These are phyloP conservation scores for Ptychochromis oligacanthus DNA, from an alignment of 2,113 vertebrate species.

Conservation along the genomic window DNA sequence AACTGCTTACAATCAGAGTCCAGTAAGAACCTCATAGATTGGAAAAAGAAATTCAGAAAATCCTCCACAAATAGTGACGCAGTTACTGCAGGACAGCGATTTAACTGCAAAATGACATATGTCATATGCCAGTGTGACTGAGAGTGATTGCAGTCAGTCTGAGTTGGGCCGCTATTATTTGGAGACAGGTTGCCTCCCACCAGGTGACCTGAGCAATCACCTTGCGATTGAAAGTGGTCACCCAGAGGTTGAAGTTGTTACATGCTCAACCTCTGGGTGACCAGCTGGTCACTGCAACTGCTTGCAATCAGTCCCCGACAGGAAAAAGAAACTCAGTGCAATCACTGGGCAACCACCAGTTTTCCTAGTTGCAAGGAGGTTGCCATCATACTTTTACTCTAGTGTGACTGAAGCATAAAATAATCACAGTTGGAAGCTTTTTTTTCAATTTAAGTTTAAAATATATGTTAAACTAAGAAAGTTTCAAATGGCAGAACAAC, in stretches of 20 bases:
- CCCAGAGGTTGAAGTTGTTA: background rate
- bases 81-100: too few species aligned
- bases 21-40: too few species aligned
- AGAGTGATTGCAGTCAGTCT: too few species aligned
- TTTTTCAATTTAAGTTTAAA: background rate
- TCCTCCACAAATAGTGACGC: too few species aligned
- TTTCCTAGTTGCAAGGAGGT: background rate
- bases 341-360: background rate
- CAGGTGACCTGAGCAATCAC: rapidly evolving
- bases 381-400: background rate
- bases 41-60: too few species aligned
- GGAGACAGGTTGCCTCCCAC: background rate
- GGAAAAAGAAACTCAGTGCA: background rate
- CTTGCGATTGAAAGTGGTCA: background rate
- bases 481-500: background rate
- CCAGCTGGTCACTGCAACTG: background rate
- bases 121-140: too few species aligned
- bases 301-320: background rate
- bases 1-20: too few species aligned
- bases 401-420: background rate
- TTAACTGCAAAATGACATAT: too few species aligned
- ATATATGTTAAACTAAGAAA: background rate
- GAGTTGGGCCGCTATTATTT: background rate
- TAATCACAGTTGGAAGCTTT: background rate
- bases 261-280: too few species aligned